A percentile compares a stretch with the other conserved stretches of the same genome.
Evolutionary conservation across 2,888 invertebrate species (phyloP).

Genomic region (Aromia moschata): DNA sequence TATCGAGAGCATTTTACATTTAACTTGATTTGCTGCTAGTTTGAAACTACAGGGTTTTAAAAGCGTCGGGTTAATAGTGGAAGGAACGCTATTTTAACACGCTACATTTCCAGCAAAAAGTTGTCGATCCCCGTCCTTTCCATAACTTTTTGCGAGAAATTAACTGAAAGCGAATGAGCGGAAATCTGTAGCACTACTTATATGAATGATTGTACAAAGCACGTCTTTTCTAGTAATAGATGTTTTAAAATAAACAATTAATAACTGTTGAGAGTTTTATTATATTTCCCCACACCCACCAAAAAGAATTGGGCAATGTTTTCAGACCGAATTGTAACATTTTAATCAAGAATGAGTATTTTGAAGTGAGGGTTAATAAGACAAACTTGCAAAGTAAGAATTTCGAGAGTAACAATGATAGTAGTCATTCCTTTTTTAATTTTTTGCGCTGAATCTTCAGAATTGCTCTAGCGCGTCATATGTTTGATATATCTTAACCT

Average conservation of each 20-base stretch:
- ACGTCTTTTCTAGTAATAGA: conserved; percentile 20
- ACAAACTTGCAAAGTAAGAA: too few relatives aligned
- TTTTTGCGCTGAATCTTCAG: too few relatives aligned
- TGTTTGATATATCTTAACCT: too few relatives aligned
- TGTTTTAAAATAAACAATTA: conserved; percentile 21
- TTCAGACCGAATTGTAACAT: too few relatives aligned
- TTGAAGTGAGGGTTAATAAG: too few relatives aligned
- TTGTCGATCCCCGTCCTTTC: conserved; percentile 23
- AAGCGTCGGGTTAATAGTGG: conserved; percentile 1
- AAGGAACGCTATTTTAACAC: not conserved
- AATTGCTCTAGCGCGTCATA: too few relatives aligned
- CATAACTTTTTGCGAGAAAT: conserved; percentile 18
- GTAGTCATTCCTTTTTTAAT: too few relatives aligned
- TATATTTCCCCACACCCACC: too few relatives aligned
- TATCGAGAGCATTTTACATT: conserved; percentile 3
- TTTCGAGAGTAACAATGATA: too few relatives aligned
- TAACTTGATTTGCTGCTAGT: conserved; percentile 4
- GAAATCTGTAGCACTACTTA: not conserved
- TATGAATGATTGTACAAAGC: conserved; percentile 19
- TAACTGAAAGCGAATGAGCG: not conserved
- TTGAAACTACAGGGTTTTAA: not conserved
- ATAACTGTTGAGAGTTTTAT: conserved; percentile 11
- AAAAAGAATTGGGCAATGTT: too few relatives aligned
- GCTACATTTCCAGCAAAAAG: conserved; percentile 12
- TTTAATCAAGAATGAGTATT: too few relatives aligned